Base-by-base conservation (phyloP, 1,140 invertebrate species). In the Euwallacea similis region DNA sequence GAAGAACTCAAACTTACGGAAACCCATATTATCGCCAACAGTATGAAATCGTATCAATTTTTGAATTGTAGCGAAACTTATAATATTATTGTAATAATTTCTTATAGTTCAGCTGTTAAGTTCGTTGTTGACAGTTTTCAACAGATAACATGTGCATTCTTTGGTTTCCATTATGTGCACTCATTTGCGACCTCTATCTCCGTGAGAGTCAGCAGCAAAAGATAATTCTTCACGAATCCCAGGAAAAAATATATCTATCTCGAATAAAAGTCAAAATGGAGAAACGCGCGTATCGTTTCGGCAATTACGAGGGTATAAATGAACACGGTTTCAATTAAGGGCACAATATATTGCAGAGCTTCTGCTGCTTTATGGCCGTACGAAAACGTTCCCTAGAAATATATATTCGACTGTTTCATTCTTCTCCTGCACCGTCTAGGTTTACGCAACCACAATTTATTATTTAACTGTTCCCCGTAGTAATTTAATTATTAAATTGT, bases 251-350 rank as follows among this genome's bases (percentile, higher is more conserved):
- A 62, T 65, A 66, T 33, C 21, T 56, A 44, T 33, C 54, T 58
- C 41, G 16, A 7, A 43, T 58, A 66, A 50, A 66, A 66, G 65
- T 56, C 65, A 58, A 66, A 66, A 66, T 15, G 55, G 50, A 43
- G 65, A 58, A 66, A 43, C 65, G 3, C 46, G 53, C 55, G 65
- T 66, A 66, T 58, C 54, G 53, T 58, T 66, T 66, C n/a, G 42
- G 65, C 65, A 66, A 66, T 66, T 66, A 66, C 65, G 54, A 66
- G 54, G 65, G 65, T 58, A 66, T 66, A 66, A 66, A 66, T 66
- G 65, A 66, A 66, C 65, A 66, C 65, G 44, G 42, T 66, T 66
- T 66, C 65, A 66, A 66, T 66, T 66, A 66, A 58, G 65, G 54
- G 44, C 7, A 43, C 42, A 44, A 66, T 66, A 66, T 66, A 66